Base-by-base conservation (phyloP, 2,797 vertebrate genomes). In the Etheostoma nigrum region DNA sequence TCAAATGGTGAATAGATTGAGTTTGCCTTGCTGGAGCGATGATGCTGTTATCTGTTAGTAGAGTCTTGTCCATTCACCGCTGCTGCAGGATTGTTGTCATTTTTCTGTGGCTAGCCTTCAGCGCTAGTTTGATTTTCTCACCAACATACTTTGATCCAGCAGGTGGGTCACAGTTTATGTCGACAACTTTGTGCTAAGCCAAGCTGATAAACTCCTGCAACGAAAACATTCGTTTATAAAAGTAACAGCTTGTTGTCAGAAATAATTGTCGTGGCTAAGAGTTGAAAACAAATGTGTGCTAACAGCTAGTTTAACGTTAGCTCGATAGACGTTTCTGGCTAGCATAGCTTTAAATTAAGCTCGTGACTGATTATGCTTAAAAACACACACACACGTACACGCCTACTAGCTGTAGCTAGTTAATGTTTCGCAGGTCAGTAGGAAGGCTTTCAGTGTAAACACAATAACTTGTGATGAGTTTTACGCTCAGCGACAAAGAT, bases 81-180 rank as follows among this genome's bases (percentile, higher is more conserved):
- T 55, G 19, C 52, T 27, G 21, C 25, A 36, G 72, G 79, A 58
- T 86, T 94, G 92, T 93, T 93, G 89, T 92, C 83, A 90, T 89
- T 82, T 84, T 72, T 73, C 74, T 36, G 75, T 15, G 5, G 87
- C 77, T 90, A 89, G 72, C 87, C 36, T 8, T 76, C 33, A 74
- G 59, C 67, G 66, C 66, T 80, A 67, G 67, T 68, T 51, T 47
- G 78, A n/a, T 58, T 81, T 81, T 87, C 85, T 82, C 67, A 16
- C 10, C 76, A 6, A 67, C 72, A 63, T 59, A 78, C 79, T 86
- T 67, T 74, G 85, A 90, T 82, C 76, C 82, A 92, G 85, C 93
- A 94, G 93, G 93, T 94, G 57, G 53, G 91, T 84, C 27, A 15
- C 77, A 40, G 16, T 68, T 66, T 21, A 19, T 75, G 66, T 68